phyloP scores from a whole-genome alignment of 64 coral and sea anemone genomes.

The Catalaphyllia jardinei region DNA sequence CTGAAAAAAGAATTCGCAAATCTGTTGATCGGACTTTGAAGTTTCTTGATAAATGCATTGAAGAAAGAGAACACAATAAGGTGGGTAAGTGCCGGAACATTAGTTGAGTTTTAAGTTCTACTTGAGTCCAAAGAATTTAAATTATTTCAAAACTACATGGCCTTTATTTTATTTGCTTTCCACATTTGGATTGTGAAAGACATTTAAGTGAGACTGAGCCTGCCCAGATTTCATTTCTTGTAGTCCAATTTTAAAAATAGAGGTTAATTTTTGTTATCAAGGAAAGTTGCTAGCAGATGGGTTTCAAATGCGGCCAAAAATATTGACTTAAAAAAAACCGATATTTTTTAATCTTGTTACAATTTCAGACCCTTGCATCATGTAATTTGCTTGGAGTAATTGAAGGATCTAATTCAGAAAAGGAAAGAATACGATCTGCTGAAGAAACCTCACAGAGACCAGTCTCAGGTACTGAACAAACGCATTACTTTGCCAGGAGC shows the following conservation, averaged over 20 bases:
- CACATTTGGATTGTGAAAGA: no score
- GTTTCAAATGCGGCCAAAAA: no score
- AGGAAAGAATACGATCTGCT: slow-evolving; percentile 74
- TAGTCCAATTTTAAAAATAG: not conserved
- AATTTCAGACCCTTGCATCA: slow-evolving; percentile 21
- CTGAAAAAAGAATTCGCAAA: slow-evolving; percentile 82
- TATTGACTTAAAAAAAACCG: not conserved
- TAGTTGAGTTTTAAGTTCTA: no score
- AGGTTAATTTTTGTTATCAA: no score
- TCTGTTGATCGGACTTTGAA: slow-evolving; percentile 86
- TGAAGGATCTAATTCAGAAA: slow-evolving; percentile 72
- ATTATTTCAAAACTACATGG: no score
- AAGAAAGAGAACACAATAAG: slow-evolving; percentile 51
- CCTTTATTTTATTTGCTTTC: no score
- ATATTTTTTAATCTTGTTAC: not conserved
- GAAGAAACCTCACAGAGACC: slow-evolving; percentile 62
- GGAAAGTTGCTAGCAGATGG: no score
- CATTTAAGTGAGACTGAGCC: no score
- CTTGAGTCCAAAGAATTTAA: no score
- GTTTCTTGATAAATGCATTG: slow-evolving; percentile 74
- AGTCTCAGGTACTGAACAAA: slow-evolving; percentile 44
- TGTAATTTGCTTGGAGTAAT: slow-evolving; percentile 71
- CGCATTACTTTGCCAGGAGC: not conserved
- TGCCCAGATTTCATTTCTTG: not conserved
- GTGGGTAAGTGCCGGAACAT: slow-evolving; percentile 11